Evolutionary conservation across 1,140 invertebrate genomes (phyloP).

Genomic region (Heliconius hewitsoni): DNA sequence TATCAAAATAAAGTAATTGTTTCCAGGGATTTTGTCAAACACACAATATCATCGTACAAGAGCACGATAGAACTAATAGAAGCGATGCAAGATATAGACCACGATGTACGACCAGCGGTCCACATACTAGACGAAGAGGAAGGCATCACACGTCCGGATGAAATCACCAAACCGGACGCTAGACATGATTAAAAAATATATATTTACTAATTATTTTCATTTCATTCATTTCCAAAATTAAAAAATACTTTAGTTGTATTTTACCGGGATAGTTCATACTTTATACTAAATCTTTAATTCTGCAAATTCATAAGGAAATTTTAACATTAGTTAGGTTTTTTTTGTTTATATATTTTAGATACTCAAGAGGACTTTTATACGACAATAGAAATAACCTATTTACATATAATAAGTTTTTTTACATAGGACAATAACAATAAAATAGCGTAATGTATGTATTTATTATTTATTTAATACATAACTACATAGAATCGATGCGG

Average conservation of each 20-base stretch:
- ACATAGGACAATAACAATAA: slow-evolving; percentile 23
- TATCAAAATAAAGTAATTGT: too few species aligned
- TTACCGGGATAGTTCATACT: too few species aligned
- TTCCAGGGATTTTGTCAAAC: slow-evolving; percentile 63
- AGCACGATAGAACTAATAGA: slow-evolving; percentile 62
- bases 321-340: too few species aligned
- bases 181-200: slow-evolving; percentile 35
- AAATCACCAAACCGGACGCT: slow-evolving; percentile 6
- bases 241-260: too few species aligned
- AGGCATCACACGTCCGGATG: slow-evolving; percentile 41
- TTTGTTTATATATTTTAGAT: too few species aligned
- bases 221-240: neutral
- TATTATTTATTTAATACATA: slow-evolving; percentile 77
- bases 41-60: slow-evolving; percentile 69
- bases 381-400: too few species aligned
- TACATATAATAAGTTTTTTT: too few species aligned
- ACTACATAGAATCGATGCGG: slow-evolving; percentile 72
- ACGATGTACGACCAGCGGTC: slow-evolving; percentile 32
- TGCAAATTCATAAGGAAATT: too few species aligned
- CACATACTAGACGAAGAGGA: slow-evolving; percentile 38
- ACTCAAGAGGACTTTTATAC: too few species aligned
- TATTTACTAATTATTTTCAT: neutral
- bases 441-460: slow-evolving; percentile 48
- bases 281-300: too few species aligned
- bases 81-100: slow-evolving; percentile 54